A percentile compares a stretch with the other conserved stretches of the same genome.
Evolutionary conservation across 2,888 invertebrate species (phyloP).

Genomic region (Volucella bombylans): DNA sequence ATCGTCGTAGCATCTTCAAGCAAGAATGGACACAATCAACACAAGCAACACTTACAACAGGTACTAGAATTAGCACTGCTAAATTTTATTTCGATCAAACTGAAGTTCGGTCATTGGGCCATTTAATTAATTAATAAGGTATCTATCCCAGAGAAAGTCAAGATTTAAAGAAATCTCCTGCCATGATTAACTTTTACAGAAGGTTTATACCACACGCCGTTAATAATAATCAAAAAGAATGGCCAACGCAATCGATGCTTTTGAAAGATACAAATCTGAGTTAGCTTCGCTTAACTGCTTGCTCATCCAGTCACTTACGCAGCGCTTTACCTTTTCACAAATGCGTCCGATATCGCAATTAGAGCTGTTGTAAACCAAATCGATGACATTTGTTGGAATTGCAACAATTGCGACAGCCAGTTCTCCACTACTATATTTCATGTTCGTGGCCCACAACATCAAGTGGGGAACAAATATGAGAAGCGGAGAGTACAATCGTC

Average conservation of each 20-base stretch:
- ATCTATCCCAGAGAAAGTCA: constrained; percentile 76
- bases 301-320: neutral
- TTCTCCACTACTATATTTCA: constrained; percentile 11
- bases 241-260: no score
- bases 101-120: constrained; percentile 24
- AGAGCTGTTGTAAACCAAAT: no score
- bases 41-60: constrained; percentile 8
- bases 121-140: constrained; percentile 65
- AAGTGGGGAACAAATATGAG: no score
- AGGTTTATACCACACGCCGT: constrained; percentile 67
- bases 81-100: constrained; percentile 77
- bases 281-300: no score
- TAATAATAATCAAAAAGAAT: no score
- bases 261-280: no score
- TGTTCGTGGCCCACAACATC: constrained; percentile 29
- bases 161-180: constrained; percentile 77
- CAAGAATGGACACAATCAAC: constrained; percentile 8
- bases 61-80: constrained; percentile 74
- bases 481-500: no score
- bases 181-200: constrained; percentile 79
- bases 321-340: no score
- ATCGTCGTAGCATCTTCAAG: constrained; percentile 37
- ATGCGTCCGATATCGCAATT: no score
- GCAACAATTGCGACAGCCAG: neutral
- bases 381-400: neutral